A percentile compares a stretch with the other conserved stretches of the same genome.
These are phyloP conservation scores for Luperina testacea DNA, from an alignment of 2,888 invertebrate genomes.

Conservation along the genomic window DNA sequence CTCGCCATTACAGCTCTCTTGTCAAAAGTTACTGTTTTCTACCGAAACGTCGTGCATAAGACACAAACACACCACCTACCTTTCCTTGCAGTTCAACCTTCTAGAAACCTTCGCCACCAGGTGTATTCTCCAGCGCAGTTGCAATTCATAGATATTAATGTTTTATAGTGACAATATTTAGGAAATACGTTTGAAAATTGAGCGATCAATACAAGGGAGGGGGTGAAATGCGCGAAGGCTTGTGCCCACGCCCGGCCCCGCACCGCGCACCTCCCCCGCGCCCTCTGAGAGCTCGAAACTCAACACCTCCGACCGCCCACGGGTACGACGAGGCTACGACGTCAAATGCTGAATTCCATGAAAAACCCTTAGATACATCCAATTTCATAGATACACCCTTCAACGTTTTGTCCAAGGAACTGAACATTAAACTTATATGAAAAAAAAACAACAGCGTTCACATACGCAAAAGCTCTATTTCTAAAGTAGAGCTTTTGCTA, in stretches of 20 bases:
- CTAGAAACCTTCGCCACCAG: not conserved
- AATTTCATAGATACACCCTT: not conserved
- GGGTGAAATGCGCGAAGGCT: slow-evolving; percentile 79
- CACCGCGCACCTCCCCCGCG: slow-evolving; percentile 64
- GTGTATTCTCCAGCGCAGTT: slow-evolving; percentile 26
- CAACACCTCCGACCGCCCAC: slow-evolving; percentile 82
- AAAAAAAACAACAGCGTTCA: slow-evolving; percentile 1
- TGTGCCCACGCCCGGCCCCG: slow-evolving; percentile 80
- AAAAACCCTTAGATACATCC: slow-evolving; percentile 5
- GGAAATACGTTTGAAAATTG: slow-evolving; percentile 83
- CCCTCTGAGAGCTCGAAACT: slow-evolving; percentile 75
- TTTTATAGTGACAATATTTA: slow-evolving; percentile 80
- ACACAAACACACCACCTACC: slow-evolving; percentile 39
- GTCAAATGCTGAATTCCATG: slow-evolving; percentile 49
- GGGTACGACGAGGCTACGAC: slow-evolving; percentile 70
- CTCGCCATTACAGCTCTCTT: slow-evolving; percentile 18
- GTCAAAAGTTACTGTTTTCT: slow-evolving; percentile 8
- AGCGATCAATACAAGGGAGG: slow-evolving; percentile 86
- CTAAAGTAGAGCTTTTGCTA: not conserved
- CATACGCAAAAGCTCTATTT: slow-evolving; percentile 13
- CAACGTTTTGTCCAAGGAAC: not conserved
- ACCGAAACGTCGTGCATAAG: not conserved
- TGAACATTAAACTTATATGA: not conserved
- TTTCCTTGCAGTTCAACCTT: slow-evolving; percentile 12
- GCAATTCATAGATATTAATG: slow-evolving; percentile 52